phyloP scores from a whole-genome alignment of 2,888 invertebrate species.

The Omphaloscelis lunosa region DNA sequence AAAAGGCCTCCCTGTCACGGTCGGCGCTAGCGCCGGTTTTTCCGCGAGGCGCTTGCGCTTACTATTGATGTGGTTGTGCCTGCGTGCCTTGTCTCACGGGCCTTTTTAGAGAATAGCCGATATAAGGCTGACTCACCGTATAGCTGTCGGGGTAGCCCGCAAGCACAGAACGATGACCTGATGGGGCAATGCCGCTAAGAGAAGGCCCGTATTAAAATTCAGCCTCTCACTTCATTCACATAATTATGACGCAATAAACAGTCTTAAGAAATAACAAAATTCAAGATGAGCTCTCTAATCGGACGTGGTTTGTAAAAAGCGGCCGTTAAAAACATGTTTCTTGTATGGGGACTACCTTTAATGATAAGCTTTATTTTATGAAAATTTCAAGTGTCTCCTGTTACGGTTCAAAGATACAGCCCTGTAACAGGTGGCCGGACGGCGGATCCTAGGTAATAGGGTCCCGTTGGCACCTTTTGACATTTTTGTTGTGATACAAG shows the following conservation, averaged over 20 bases:
- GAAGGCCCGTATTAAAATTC: constrained; percentile 11
- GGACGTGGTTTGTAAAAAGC: background rate
- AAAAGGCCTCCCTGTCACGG: background rate
- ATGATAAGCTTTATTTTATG: too few species aligned
- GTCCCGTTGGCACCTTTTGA: too few species aligned
- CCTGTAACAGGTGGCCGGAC: too few species aligned
- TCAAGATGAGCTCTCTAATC: background rate
- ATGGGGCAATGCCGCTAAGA: background rate
- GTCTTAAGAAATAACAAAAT: background rate
- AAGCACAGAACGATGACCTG: constrained; percentile 10
- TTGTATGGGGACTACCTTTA: too few species aligned
- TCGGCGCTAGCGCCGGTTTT: constrained; percentile 37
- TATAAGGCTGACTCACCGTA: constrained; percentile 22
- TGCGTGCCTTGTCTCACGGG: constrained; percentile 13
- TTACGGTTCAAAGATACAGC: too few species aligned
- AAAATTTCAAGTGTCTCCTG: too few species aligned
- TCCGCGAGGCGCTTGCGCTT: constrained; percentile 15
- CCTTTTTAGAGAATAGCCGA: background rate
- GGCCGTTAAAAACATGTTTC: too few species aligned
- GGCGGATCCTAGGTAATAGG: too few species aligned
- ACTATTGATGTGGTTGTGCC: background rate
- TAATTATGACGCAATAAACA: constrained; percentile 5
- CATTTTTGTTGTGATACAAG: background rate
- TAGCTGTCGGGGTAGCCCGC: constrained; percentile 28
- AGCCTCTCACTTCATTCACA: constrained; percentile 37